Conservation (phyloP, 1,140 invertebrate genomes). For the Caenorhabditis briggsae region DNA sequence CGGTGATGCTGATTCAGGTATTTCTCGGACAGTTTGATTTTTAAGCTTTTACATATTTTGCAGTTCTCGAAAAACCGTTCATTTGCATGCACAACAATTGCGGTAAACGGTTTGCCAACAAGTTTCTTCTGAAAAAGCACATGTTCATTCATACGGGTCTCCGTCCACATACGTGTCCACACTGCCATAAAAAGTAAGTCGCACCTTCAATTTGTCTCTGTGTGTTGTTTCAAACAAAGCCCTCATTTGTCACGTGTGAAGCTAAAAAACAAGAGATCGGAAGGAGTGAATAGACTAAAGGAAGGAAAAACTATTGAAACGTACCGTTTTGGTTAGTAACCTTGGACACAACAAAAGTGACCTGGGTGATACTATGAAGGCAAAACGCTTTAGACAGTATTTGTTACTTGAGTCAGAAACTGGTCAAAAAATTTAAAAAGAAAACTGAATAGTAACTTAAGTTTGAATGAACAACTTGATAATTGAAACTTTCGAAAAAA, state of each 20-base stretch:
- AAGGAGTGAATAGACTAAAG: neutral
- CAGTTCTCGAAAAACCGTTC: conserved; percentile 51
- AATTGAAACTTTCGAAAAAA: no score
- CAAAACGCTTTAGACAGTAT: neutral
- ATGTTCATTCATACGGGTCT: conserved; percentile 77
- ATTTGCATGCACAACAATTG: conserved; percentile 65
- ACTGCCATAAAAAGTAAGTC: conserved; percentile 70
- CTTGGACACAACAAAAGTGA: conserved; percentile 27
- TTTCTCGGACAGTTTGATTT: neutral
- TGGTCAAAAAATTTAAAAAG: neutral
- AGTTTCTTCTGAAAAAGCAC: conserved; percentile 77
- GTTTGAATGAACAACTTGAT: no score
- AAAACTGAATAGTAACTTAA: neutral
- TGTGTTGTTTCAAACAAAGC: conserved; percentile 29
- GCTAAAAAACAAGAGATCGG: neutral
- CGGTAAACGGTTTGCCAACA: conserved; percentile 76
- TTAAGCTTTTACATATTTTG: neutral
- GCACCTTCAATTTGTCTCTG: neutral
- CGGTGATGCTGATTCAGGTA: conserved; percentile 12
- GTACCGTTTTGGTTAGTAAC: neutral
- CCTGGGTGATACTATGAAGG: conserved; percentile 36
- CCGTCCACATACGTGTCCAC: conserved; percentile 75
- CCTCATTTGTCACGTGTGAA: neutral
- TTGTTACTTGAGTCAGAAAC: neutral
- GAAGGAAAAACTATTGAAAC: no score